Evolutionary conservation across 2,888 invertebrate genomes (phyloP).

Genomic region (Silvanus unidentatus): DNA sequence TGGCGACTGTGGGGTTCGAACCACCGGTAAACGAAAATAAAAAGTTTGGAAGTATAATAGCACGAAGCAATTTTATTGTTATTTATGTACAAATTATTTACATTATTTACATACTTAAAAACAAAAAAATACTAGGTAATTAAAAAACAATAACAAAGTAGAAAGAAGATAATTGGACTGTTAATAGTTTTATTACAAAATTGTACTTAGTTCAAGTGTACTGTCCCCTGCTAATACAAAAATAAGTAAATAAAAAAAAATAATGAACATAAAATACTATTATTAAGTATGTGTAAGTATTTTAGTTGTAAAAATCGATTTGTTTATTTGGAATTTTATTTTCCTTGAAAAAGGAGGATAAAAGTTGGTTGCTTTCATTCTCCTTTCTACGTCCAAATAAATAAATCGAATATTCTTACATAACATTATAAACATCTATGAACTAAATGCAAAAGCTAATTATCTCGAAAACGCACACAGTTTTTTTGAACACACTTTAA

Average conservation of each 20-base stretch:
- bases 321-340: neutral
- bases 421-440: too few species aligned
- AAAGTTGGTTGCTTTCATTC: too few species aligned
- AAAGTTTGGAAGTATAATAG: neutral
- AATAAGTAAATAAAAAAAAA: conserved; percentile 5
- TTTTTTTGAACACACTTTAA: too few species aligned
- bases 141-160: conserved; percentile 13
- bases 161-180: conserved; percentile 1
- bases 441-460: too few species aligned
- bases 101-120: conserved; percentile 13
- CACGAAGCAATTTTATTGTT: conserved; percentile 5
- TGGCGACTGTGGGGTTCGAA: too few species aligned
- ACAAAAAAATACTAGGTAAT: conserved; percentile 14
- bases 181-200: conserved; percentile 2
- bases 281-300: neutral
- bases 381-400: too few species aligned
- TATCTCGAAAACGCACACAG: too few species aligned
- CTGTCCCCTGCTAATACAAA: conserved; percentile 10
- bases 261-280: neutral
- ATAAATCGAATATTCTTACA: too few species aligned
- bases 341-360: too few species aligned
- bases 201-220: conserved; percentile 19
- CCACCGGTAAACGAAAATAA: neutral
- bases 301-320: neutral
- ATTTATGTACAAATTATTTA: conserved; percentile 13